Conservation (phyloP, 2,113 vertebrate species). For the Brachionichthys hirsutus region DNA sequence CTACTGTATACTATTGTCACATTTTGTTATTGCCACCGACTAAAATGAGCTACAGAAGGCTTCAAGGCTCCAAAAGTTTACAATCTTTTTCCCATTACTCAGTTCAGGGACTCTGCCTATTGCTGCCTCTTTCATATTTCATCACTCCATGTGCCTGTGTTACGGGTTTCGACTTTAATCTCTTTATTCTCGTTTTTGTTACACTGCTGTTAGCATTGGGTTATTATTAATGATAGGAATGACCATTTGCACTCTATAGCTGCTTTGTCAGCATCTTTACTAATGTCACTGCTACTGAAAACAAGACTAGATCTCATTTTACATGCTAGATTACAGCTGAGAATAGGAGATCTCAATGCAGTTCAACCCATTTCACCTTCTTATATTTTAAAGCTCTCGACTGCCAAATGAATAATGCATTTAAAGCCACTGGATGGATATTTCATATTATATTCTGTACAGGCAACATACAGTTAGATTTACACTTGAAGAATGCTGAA, state of each 20-base stretch:
- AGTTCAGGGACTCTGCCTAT: conserved; percentile 32
- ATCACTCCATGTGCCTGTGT: background rate
- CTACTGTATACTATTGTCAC: conserved; percentile 8
- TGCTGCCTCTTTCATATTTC: conserved; percentile 5
- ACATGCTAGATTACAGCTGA: background rate
- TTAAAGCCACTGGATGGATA: conserved; percentile 25
- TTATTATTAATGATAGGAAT: background rate
- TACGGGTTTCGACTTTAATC: background rate
- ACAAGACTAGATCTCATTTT: conserved; percentile 17
- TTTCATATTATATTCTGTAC: conserved; percentile 36
- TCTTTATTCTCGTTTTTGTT: background rate
- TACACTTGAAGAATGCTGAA: conserved; percentile 10
- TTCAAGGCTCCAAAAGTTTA: conserved; percentile 16
- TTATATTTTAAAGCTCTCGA: conserved; percentile 41
- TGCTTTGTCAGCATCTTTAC: background rate
- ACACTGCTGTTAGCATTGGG: too few species aligned
- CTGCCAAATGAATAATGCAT: conserved; percentile 61
- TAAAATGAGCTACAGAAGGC: conserved; percentile 21
- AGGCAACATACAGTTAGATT: conserved; percentile 19
- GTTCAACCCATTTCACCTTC: conserved; percentile 36
- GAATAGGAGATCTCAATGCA: conserved; percentile 3
- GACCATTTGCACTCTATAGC: background rate
- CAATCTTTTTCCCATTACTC: conserved; percentile 2
- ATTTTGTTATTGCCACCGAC: too few species aligned
- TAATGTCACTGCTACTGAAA: background rate